Base-by-base conservation (phyloP, 2,888 invertebrate genomes). In the Nesidiocoris tenuis region DNA sequence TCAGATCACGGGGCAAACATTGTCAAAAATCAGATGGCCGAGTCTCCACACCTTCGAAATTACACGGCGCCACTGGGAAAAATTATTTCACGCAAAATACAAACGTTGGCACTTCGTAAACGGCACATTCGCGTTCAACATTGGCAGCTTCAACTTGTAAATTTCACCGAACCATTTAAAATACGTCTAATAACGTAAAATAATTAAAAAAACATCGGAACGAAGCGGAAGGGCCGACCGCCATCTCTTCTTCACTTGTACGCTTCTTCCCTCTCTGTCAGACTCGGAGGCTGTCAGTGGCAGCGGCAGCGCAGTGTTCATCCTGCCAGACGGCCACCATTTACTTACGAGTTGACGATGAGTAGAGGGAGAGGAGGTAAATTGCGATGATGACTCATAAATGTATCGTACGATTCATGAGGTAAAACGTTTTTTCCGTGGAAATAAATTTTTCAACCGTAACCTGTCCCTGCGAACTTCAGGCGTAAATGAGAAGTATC, bases 141-240 rank as follows among this genome's bases (percentile, higher is more conserved):
- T 17, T 18, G 17, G 17, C 54, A 23, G 19, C 65, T 2, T 17
- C 18, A 39, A 18, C 18, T 12, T 17, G 1, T n/a, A n/a, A n/a
- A n/a, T n/a, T n/a, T n/a, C n/a, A n/a, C 65, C 19, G 16, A 17
- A 5, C 65, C 0, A 5, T 21, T 39, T 12, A 21, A 59, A 19
- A 25, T 12, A 70, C 67, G 39, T 55, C 55, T 1, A 21, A 2
- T 19, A 39, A 61, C 19, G 61, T 5, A 72, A 72, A 72, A 63
- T 72, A 72, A 61, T 61, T 61, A 63, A 63, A 72, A 61, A 72
- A 72, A 72, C 72, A 72, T 1, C 9, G 18, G 21, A 5, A 23
- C 17, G 63, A 61, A 63, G 63, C 72, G 72, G 72, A 72, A 54
- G 63, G 72, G 72, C 72, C 72, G 72, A 56, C 61, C 72, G 72